These are phyloP conservation scores for Pachycephala philippinensis DNA, from an alignment of 2,113 vertebrate species.

Conservation along the genomic window DNA sequence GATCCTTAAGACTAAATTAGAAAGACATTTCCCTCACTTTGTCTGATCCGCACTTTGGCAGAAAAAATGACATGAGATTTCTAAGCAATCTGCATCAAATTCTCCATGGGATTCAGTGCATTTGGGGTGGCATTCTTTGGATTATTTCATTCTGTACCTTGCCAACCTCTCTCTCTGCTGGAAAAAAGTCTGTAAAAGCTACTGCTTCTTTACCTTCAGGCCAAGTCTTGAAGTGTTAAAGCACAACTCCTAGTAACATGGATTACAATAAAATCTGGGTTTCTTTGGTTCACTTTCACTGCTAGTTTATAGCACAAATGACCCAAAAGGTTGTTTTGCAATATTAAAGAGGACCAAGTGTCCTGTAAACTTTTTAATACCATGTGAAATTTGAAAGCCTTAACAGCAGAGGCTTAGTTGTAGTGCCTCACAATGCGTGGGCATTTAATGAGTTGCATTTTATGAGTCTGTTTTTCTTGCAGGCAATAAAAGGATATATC, in stretches of 20 bases:
- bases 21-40: background rate
- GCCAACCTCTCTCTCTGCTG: background rate
- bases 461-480: slow-evolving; percentile 36
- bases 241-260: slow-evolving; percentile 34
- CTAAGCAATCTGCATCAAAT: background rate
- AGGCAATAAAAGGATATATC: slow-evolving; percentile 18
- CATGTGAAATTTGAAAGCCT: slow-evolving; percentile 51
- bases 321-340: slow-evolving; percentile 46
- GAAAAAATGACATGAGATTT: background rate
- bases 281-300: slow-evolving; percentile 43
- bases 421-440: background rate
- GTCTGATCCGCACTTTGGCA: background rate
- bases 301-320: slow-evolving; percentile 13
- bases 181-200: slow-evolving; percentile 25
- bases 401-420: slow-evolving; percentile 22
- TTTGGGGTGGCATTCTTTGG: background rate
- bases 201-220: background rate
- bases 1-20: background rate
- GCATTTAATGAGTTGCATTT: slow-evolving; percentile 50
- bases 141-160: background rate
- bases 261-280: slow-evolving; percentile 46
- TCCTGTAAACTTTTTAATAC: slow-evolving; percentile 60
- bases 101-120: background rate
- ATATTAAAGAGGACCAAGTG: slow-evolving; percentile 50
- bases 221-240: slow-evolving; percentile 51